phyloP scores from a whole-genome alignment of 2,888 invertebrate species.

The Mythimna loreyi region DNA sequence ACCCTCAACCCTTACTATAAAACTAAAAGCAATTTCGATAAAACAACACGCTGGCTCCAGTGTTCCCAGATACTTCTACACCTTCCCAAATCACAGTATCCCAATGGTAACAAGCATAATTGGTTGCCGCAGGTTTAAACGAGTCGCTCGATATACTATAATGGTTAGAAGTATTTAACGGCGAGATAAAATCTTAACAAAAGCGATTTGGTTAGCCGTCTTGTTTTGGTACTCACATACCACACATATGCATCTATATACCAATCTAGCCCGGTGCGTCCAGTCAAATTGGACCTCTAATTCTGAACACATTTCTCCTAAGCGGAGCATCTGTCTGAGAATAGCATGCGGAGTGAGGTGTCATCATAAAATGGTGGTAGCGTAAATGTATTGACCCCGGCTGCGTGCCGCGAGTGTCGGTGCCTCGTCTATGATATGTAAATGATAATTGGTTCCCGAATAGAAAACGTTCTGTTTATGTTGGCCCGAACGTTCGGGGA shows the following conservation, averaged over 20 bases:
- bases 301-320: slow-evolving; percentile 65
- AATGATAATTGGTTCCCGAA: slow-evolving; percentile 90
- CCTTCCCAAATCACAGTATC: slow-evolving; percentile 78
- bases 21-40: slow-evolving; percentile 55
- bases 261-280: slow-evolving; percentile 78
- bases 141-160: slow-evolving; percentile 86
- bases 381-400: slow-evolving; percentile 89
- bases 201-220: slow-evolving; percentile 90
- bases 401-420: slow-evolving; percentile 87
- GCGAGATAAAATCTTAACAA: slow-evolving; percentile 90
- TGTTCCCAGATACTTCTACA: slow-evolving; percentile 57
- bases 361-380: slow-evolving; percentile 77
- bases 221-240: slow-evolving; percentile 88
- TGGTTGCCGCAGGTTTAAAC: slow-evolving; percentile 84
- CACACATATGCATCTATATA: slow-evolving; percentile 87
- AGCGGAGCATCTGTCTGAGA: slow-evolving; percentile 57
- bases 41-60: slow-evolving; percentile 49
- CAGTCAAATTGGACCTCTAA: slow-evolving; percentile 74
- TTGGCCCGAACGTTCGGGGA: slow-evolving; percentile 80
- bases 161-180: slow-evolving; percentile 90
- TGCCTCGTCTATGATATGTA: slow-evolving; percentile 89
- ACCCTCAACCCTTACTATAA: slow-evolving; percentile 21
- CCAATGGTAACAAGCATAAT: slow-evolving; percentile 82
- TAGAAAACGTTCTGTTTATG: slow-evolving; percentile 88
- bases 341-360: slow-evolving; percentile 70